Conservation (phyloP, 2,797 vertebrate genomes). For the Geotrypetes seraphini region DNA sequence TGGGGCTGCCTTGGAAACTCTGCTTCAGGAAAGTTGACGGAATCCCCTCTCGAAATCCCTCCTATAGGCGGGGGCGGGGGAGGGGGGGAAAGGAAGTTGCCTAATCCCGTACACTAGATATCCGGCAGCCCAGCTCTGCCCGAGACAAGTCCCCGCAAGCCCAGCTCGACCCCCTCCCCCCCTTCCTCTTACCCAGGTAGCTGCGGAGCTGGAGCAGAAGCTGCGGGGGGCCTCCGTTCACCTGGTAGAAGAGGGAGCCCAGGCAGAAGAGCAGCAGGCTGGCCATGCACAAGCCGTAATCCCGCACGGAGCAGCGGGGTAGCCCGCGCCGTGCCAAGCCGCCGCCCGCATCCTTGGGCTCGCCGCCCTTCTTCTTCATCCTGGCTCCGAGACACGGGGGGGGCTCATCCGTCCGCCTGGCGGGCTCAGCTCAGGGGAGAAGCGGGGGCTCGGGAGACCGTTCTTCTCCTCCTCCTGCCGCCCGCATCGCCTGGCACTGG, state of each 20-base stretch:
- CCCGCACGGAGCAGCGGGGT: slow-evolving; percentile 72
- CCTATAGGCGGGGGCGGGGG: too few species aligned
- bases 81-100: too few species aligned
- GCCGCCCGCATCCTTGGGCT: slow-evolving; percentile 40
- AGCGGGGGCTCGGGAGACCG: slow-evolving; percentile 43
- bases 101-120: too few species aligned
- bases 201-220: slow-evolving; percentile 84
- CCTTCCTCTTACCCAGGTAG: slow-evolving; percentile 92
- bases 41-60: too few species aligned
- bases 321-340: slow-evolving; percentile 51
- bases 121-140: too few species aligned
- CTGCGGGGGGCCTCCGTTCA: slow-evolving; percentile 85
- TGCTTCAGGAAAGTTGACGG: too few species aligned
- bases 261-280: slow-evolving; percentile 83
- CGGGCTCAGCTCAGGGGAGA: slow-evolving; percentile 34
- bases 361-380: slow-evolving; percentile 78
- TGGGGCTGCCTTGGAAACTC: too few species aligned
- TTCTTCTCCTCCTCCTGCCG: slow-evolving; percentile 25
- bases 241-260: slow-evolving; percentile 84
- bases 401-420: slow-evolving; percentile 29
- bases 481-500: background rate
- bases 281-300: slow-evolving; percentile 89
- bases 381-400: slow-evolving; percentile 52
- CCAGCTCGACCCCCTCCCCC: too few species aligned
- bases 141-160: too few species aligned